phyloP scores from a whole-genome alignment of 1,140 invertebrate species.

The Hydropsyche tenuis region DNA sequence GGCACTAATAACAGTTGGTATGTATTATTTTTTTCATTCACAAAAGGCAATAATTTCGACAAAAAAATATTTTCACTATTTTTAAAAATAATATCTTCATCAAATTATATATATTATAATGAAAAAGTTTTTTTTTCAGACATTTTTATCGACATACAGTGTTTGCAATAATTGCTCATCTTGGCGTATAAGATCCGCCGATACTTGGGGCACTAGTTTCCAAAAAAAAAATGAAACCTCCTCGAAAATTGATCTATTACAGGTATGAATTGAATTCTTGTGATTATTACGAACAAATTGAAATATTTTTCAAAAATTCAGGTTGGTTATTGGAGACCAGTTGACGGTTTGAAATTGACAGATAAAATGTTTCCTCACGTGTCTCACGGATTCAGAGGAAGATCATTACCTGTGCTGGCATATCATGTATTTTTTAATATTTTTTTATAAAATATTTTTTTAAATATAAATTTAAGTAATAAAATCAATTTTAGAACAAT shows the following conservation, averaged over 20 bases:
- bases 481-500: constrained; percentile 70
- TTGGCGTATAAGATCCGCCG: constrained; percentile 71
- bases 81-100: background rate
- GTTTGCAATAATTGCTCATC: constrained; percentile 69
- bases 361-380: constrained; percentile 83
- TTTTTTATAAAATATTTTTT: background rate
- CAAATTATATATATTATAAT: background rate
- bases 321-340: constrained; percentile 76
- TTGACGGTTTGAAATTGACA: constrained; percentile 68
- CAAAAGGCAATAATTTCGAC: too few relatives aligned
- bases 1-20: too few relatives aligned
- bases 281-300: background rate
- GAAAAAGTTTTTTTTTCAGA: constrained; percentile 53
- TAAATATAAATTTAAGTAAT: background rate
- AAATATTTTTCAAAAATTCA: constrained; percentile 51
- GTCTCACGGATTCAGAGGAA: constrained; percentile 78
- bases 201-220: constrained; percentile 71
- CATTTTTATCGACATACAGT: constrained; percentile 60
- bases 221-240: constrained; percentile 39
- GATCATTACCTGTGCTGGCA: constrained; percentile 70
- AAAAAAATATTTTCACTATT: too few relatives aligned
- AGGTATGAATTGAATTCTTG: constrained; percentile 47
- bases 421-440: constrained; percentile 66
- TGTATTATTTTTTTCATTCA: too few relatives aligned
- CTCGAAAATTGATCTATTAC: constrained; percentile 53